Percentiles rank a stretch among this genome's conserved stretches.
phyloP scores from a whole-genome alignment of 1,140 invertebrate species.

The Drosophila carrolli region DNA sequence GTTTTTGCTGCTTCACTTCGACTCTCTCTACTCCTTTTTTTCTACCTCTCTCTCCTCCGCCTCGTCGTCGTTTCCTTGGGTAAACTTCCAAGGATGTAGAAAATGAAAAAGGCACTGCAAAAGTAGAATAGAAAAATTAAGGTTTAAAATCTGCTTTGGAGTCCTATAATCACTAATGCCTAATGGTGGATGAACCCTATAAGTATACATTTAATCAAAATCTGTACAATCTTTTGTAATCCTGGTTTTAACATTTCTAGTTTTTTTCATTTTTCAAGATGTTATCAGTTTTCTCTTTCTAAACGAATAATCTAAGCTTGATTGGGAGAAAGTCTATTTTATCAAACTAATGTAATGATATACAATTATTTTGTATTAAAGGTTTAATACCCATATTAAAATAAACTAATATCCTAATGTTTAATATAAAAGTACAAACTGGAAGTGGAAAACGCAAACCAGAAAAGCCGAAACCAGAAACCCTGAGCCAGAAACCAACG shows the following conservation, averaged over 20 bases:
- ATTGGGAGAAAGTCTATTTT: too few relatives aligned
- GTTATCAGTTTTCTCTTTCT: too few relatives aligned
- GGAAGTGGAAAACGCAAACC: conserved; percentile 41
- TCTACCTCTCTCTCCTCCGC: conserved; percentile 39
- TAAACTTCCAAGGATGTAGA: conserved; percentile 59
- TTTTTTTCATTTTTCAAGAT: too few relatives aligned
- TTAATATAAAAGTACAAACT: conserved; percentile 36
- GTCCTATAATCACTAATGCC: too few relatives aligned
- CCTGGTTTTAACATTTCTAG: too few relatives aligned
- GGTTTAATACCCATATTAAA: neutral
- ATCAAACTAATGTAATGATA: too few relatives aligned
- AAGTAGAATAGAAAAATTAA: neutral
- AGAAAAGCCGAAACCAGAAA: conserved; percentile 19
- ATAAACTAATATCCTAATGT: conserved; percentile 6
- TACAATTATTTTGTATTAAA: too few relatives aligned
- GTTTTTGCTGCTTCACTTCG: conserved; percentile 27
- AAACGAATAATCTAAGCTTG: too few relatives aligned
- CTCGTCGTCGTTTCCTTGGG: conserved; percentile 63
- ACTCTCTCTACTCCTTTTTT: conserved; percentile 28
- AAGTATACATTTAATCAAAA: too few relatives aligned
- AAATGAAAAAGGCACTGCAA: conserved; percentile 80
- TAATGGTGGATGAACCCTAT: too few relatives aligned
- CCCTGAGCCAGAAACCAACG: conserved; percentile 13
- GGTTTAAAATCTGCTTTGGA: neutral
- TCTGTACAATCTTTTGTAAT: too few relatives aligned